These are phyloP conservation scores for Pangasianodon gigas DNA, from an alignment of 2,113 vertebrate genomes.

Conservation along the genomic window DNA sequence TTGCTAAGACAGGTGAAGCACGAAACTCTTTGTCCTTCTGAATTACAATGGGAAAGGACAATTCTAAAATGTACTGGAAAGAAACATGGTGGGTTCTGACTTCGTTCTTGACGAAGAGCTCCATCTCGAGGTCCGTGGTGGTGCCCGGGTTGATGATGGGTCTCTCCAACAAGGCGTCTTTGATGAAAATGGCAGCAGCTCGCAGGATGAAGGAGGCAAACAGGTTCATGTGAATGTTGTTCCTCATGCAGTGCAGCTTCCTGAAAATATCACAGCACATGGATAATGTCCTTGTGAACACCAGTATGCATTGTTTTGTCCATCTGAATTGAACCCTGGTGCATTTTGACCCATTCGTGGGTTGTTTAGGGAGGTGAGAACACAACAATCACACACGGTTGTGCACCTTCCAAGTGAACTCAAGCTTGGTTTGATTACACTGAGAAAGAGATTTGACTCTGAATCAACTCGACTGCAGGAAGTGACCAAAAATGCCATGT, in stretches of 20 bases:
- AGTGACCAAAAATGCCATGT: background rate
- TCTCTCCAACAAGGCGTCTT: slow-evolving; percentile 76
- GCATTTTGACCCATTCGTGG: background rate
- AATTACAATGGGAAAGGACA: no score
- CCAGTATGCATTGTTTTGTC: background rate
- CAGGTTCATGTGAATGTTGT: slow-evolving; percentile 96
- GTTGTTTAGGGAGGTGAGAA: background rate
- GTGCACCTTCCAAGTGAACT: background rate
- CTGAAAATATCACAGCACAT: slow-evolving; percentile 64
- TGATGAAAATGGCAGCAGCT: slow-evolving; percentile 86
- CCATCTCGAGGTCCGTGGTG: slow-evolving; percentile 66
- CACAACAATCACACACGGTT: background rate
- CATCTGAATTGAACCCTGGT: background rate
- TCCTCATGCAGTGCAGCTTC: slow-evolving; percentile 94
- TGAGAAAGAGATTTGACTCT: background rate
- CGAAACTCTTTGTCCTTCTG: background rate
- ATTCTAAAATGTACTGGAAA: background rate
- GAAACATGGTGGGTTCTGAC: slow-evolving; percentile 52
- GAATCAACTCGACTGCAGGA: background rate
- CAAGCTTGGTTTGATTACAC: background rate
- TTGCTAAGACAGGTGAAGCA: background rate
- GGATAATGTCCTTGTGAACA: background rate
- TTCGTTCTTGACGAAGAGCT: slow-evolving; percentile 69
- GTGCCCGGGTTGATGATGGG: slow-evolving; percentile 60
- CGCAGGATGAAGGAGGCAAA: slow-evolving; percentile 93